Evolutionary conservation across 2,888 invertebrate genomes (phyloP).

Genomic region (Ametastegia equiseti): DNA sequence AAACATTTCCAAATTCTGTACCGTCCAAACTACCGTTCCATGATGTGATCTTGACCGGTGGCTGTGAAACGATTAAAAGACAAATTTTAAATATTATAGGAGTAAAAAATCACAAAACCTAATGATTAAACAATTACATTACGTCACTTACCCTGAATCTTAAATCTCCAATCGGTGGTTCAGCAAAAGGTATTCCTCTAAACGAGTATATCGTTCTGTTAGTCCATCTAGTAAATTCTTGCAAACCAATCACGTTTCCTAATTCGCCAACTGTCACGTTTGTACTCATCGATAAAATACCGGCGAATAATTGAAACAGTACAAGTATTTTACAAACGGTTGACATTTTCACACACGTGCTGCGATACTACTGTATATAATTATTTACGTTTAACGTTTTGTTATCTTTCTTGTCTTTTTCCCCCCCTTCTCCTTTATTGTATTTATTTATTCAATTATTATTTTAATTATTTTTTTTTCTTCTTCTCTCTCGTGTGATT

Average conservation of each 20-base stretch:
- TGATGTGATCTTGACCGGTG: conserved; percentile 69
- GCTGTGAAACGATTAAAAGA: conserved; percentile 55
- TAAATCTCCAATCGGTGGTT: conserved; percentile 19
- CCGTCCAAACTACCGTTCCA: conserved; percentile 71
- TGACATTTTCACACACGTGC: neutral
- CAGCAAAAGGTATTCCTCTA: conserved; percentile 15
- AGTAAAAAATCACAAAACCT: neutral
- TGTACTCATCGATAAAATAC: neutral
- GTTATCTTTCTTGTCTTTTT: too few relatives aligned
- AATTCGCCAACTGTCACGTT: conserved; percentile 9
- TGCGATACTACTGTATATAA: neutral
- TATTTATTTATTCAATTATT: neutral
- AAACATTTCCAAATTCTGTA: conserved; percentile 69
- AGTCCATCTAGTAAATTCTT: neutral
- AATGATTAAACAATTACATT: neutral
- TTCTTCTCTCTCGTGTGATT: neutral
- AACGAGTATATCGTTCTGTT: conserved; percentile 21
- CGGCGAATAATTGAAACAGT: neutral
- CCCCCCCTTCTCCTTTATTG: too few relatives aligned
- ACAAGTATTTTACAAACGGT: neutral
- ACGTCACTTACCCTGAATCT: conserved; percentile 13
- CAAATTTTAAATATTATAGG: neutral
- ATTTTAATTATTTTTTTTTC: too few relatives aligned
- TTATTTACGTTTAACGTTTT: too few relatives aligned
- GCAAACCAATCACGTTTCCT: neutral